Conservation (phyloP, 2,113 vertebrate genomes). For the Engystomops pustulosus region DNA sequence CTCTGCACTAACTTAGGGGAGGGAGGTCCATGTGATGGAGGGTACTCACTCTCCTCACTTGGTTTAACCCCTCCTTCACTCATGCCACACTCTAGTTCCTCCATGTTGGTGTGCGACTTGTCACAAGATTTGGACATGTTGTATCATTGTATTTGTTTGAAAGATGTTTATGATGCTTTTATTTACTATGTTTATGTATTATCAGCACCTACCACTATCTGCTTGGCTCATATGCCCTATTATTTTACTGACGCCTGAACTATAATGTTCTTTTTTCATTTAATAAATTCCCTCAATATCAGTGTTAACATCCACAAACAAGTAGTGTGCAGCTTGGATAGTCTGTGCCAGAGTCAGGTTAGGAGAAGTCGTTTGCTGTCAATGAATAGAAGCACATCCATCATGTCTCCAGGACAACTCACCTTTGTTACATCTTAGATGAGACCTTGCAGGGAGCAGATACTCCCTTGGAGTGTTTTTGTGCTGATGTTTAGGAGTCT, state of each 20-base stretch:
- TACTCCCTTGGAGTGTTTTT: background rate
- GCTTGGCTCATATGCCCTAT: too few relatives aligned
- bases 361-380: background rate
- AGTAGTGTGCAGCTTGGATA: background rate
- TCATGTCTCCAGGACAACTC: conserved; percentile 64
- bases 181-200: background rate
- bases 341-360: background rate
- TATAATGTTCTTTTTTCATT: too few relatives aligned
- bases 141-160: too few relatives aligned
- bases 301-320: background rate
- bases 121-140: too few relatives aligned
- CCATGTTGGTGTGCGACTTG: conserved; percentile 8
- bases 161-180: background rate
- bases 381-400: conserved; percentile 57
- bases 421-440: conserved; percentile 51
- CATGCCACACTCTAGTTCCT: background rate
- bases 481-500: background rate
- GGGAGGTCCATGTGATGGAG: conserved; percentile 53
- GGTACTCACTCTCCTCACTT: conserved; percentile 57
- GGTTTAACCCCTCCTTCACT: conserved; percentile 12
- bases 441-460: conserved; percentile 1
- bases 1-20: conserved; percentile 48
- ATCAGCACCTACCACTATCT: too few relatives aligned
- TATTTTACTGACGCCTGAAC: too few relatives aligned
- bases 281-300: too few relatives aligned